Base-by-base conservation (phyloP, 2,797 vertebrate species). In the Rhynchonycteris naso region DNA sequence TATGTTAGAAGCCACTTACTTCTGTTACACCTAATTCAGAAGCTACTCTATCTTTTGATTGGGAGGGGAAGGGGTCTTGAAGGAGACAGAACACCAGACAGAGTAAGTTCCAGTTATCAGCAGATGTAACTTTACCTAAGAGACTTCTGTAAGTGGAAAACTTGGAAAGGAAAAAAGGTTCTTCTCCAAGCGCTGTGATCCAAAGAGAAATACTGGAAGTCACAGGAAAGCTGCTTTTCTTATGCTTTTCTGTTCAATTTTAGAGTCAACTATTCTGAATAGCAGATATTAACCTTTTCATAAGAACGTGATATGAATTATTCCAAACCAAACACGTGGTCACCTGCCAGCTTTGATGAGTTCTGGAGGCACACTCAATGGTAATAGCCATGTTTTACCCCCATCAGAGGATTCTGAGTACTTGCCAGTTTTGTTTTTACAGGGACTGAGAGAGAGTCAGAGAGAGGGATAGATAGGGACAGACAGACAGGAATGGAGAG, bases 201-300 rank as follows among this genome's bases (percentile, higher is more conserved):
- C 84, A 94, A 95, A 58, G 81, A 90, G 24, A 96, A 90, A 92
- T 14, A 59, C 8, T 71, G 35, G 3, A 75, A 80, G 59, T 86
- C 38, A 78, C 54, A 90, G 83, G 80, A 95, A 83, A 38, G 47
- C 63, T 66, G 24, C 54, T 84, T 93, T 88, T 78, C 43, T 87
- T 72, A 82, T 18, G n/a, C 14, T 71, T 71, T 75, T 59, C 59
- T 92, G 65, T 24, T 78, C 61, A 28, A 12, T 89, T 84, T 86
- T 65, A 85, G 38, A 84, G 33, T 63, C 35, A 76, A 56, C 69
- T 72, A 35, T 74, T 95, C 75, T 66, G 75, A 96, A 80, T 28
- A 88, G 22, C 66, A 96, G 50, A 94, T 88, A 96, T 92, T 78
- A 90, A 84, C 91, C 80, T 87, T 88, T 94, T 93, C 63, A 63